Evolutionary conservation across 2,888 invertebrate species (phyloP).

Genomic region (Physocephala rufipes): DNA sequence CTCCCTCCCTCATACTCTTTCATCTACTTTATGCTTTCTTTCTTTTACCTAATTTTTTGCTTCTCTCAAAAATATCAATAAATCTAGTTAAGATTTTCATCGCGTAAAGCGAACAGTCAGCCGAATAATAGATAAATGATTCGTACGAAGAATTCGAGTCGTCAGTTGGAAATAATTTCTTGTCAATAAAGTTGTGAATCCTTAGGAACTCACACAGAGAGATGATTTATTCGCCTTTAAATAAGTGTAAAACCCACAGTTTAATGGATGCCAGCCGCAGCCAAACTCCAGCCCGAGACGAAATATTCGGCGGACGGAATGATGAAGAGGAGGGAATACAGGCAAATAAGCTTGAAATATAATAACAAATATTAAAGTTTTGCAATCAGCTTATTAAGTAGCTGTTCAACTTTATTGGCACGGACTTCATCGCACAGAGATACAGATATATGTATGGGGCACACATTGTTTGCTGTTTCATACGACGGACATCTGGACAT

Average conservation of each 20-base stretch:
- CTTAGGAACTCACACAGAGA: constrained; percentile 2
- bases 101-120: constrained; percentile 14
- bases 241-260: constrained; percentile 27
- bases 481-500: too few species aligned
- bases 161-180: constrained; percentile 14
- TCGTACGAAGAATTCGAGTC: neutral
- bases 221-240: constrained; percentile 31
- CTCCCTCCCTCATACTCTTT: too few species aligned
- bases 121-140: neutral
- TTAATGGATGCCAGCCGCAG: constrained; percentile 7
- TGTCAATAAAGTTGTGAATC: constrained; percentile 8
- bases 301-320: too few species aligned
- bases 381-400: constrained; percentile 30
- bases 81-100: constrained; percentile 6
- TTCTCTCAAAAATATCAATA: neutral
- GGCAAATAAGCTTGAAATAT: neutral
- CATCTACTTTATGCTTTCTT: neutral
- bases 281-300: neutral
- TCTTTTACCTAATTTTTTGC: neutral
- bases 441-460: too few species aligned
- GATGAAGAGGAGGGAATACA: neutral
- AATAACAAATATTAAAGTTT: constrained; percentile 21
- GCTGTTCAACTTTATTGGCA: constrained; percentile 33
- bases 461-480: too few species aligned
- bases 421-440: too few species aligned